phyloP scores from a whole-genome alignment of 64 coral and sea anemone species.

The Pocillopora verrucosa region DNA sequence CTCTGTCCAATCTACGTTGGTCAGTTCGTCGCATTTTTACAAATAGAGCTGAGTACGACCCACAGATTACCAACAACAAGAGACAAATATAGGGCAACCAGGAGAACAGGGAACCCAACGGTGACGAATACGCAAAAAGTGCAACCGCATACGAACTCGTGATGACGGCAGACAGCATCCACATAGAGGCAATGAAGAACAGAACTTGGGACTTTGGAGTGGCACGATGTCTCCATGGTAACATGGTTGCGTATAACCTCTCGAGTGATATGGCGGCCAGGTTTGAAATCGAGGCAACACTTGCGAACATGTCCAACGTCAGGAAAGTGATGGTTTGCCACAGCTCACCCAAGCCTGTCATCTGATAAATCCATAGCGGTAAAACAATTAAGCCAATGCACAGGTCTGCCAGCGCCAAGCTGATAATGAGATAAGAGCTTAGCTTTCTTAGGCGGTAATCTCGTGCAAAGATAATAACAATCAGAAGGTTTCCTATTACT shows the following conservation, averaged over 20 bases:
- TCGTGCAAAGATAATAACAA: slow-evolving; percentile 8
- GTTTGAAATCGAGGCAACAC: slow-evolving; percentile 11
- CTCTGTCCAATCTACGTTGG: not conserved
- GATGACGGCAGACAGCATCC: not conserved
- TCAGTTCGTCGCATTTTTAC: not conserved
- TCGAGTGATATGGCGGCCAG: slow-evolving; percentile 25
- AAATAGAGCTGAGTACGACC: slow-evolving; percentile 4
- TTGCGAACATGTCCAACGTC: not conserved
- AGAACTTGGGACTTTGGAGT: not conserved
- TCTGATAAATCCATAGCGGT: slow-evolving; percentile 11
- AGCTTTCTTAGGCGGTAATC: slow-evolving; percentile 1
- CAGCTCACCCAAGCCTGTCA: not conserved
- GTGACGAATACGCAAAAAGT: not conserved
- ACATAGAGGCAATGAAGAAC: not conserved
- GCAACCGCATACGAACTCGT: not conserved
- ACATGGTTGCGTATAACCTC: slow-evolving; percentile 5
- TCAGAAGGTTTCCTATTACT: slow-evolving; percentile 39
- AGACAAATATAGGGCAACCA: not conserved
- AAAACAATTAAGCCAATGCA: slow-evolving; percentile 8
- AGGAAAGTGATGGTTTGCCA: not conserved
- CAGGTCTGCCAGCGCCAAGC: slow-evolving; percentile 32
- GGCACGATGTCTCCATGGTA: slow-evolving; percentile 7
- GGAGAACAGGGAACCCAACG: not conserved
- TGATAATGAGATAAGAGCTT: slow-evolving; percentile 36
- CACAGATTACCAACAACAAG: slow-evolving; percentile 5